Evolutionary conservation across 2,797 vertebrate species (phyloP).

Genomic region (Valencia hispanica): DNA sequence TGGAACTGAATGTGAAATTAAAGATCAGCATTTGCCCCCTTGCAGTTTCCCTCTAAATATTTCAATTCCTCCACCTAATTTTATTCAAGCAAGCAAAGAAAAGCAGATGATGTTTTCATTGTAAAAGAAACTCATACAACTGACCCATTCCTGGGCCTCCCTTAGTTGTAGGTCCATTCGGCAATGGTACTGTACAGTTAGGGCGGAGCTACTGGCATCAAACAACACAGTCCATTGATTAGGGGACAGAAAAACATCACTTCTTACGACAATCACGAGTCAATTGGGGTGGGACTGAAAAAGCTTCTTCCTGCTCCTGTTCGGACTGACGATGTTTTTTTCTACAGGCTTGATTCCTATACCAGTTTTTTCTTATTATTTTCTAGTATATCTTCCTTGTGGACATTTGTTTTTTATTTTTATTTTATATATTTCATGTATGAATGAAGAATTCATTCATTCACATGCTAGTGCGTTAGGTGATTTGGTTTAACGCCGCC

Average conservation of each 20-base stretch:
- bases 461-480: too few relatives aligned
- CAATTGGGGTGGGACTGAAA: neutral
- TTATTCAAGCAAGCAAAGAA: neutral
- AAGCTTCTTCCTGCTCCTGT: too few relatives aligned
- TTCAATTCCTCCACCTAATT: neutral
- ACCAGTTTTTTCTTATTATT: too few relatives aligned
- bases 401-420: too few relatives aligned
- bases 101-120: neutral
- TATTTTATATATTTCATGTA: too few relatives aligned
- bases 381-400: too few relatives aligned
- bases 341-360: too few relatives aligned
- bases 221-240: neutral
- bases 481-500: too few relatives aligned
- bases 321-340: too few relatives aligned
- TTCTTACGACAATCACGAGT: neutral
- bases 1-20: neutral
- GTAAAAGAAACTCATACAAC: neutral
- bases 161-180: neutral
- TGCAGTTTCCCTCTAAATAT: neutral
- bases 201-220: neutral
- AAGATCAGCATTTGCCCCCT: neutral
- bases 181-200: neutral
- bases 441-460: too few relatives aligned
- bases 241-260: neutral
- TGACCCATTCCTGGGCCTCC: neutral